Conservation (phyloP, 2,888 invertebrate species). For the Eupithecia dodoneata region DNA sequence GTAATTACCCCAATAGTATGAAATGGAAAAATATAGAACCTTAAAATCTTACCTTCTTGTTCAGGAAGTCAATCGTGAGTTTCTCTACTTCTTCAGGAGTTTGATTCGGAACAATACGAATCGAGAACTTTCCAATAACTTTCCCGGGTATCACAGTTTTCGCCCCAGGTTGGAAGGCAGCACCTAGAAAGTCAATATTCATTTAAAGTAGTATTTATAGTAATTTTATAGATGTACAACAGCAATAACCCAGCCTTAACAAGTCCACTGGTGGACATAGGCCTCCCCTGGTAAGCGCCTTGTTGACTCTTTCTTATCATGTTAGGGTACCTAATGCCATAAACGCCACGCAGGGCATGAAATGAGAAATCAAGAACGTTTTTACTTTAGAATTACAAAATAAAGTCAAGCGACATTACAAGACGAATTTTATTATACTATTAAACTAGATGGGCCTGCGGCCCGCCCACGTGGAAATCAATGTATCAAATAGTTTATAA, state of each 20-base stretch:
- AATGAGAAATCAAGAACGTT: too few relatives aligned
- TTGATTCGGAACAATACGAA: conserved; percentile 98
- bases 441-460: too few relatives aligned
- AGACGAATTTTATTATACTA: too few relatives aligned
- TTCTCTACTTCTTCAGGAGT: conserved; percentile 92
- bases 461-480: too few relatives aligned
- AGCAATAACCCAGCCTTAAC: background rate
- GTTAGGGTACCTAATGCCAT: too few relatives aligned
- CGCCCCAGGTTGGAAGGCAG: conserved; percentile 95
- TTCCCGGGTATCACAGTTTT: conserved; percentile 98
- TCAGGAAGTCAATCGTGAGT: conserved; percentile 90
- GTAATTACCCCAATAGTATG: too few relatives aligned
- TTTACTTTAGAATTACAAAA: too few relatives aligned
- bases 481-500: too few relatives aligned
- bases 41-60: conserved; percentile 80
- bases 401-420: too few relatives aligned
- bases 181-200: conserved; percentile 68
- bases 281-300: too few relatives aligned
- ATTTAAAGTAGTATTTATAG: background rate
- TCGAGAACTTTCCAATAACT: conserved; percentile 98
- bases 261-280: background rate
- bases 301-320: too few relatives aligned
- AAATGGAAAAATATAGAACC: background rate
- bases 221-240: background rate
- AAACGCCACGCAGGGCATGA: too few relatives aligned